phyloP scores from a whole-genome alignment of 2,888 invertebrate species.

The Noctua fimbriata region DNA sequence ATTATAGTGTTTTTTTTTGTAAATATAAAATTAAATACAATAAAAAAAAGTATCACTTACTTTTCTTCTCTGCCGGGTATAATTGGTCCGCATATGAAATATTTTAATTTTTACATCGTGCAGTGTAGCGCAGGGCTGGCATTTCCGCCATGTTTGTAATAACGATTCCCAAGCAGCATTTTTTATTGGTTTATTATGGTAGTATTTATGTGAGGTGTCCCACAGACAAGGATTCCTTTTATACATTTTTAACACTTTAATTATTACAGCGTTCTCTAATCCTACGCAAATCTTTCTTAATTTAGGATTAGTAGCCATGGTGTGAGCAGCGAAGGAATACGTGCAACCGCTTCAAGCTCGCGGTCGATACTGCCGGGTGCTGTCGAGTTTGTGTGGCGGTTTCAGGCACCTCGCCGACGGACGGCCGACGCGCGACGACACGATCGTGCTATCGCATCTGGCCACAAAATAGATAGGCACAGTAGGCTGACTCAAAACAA shows the following conservation, averaged over 20 bases:
- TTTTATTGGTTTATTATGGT: slow-evolving; percentile 49
- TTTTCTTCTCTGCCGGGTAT: slow-evolving; percentile 62
- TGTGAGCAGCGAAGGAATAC: neutral
- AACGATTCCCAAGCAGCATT: slow-evolving; percentile 36
- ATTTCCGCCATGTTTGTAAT: slow-evolving; percentile 48
- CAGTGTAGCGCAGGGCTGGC: slow-evolving; percentile 41
- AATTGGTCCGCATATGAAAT: slow-evolving; percentile 59
- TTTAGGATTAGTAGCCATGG: slow-evolving; percentile 19
- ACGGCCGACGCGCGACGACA: slow-evolving; percentile 45
- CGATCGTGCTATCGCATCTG: slow-evolving; percentile 27
- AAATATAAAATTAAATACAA: neutral
- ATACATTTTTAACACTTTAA: slow-evolving; percentile 52
- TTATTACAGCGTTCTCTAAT: slow-evolving; percentile 43
- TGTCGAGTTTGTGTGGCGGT: neutral
- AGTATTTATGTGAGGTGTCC: slow-evolving; percentile 49
- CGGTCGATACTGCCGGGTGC: slow-evolving; percentile 39
- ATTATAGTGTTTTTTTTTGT: neutral
- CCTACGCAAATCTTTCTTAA: neutral
- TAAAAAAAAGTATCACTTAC: slow-evolving; percentile 46
- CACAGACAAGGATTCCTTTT: slow-evolving; percentile 55
- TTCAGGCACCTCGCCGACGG: slow-evolving; percentile 32
- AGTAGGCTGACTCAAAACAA: neutral
- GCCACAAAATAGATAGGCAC: neutral
- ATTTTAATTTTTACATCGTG: slow-evolving; percentile 59
- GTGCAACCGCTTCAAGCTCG: slow-evolving; percentile 13